Base-by-base conservation (phyloP, 2,888 invertebrate genomes). In the Volucella bombylans region DNA sequence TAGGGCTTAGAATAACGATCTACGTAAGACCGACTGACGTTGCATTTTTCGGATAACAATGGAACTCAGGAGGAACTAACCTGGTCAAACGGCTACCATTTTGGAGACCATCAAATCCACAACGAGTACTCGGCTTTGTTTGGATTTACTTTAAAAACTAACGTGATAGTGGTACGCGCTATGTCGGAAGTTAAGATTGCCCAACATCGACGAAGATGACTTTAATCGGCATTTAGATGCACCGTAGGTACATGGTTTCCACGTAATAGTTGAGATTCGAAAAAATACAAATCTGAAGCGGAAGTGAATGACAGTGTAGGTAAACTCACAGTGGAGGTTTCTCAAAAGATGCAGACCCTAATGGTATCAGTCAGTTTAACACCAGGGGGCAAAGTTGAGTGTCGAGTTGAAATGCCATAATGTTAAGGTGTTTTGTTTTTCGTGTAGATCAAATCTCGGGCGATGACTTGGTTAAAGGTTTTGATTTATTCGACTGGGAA, bases 311-410 rank as follows among this genome's bases (percentile, higher is more conserved):
- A 55, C n/a, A 31, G 38, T 31, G 31, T 31, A 6, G 31, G 31
- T 31, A 54, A 54, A 38, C n/a, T 31, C 12, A 31, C 0, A n/a
- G 11, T 1, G 31, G 8, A 15, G 15, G 41, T 14, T 11, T 54
- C 11, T 54, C 9, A 43, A 15, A 41, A 41, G n/a, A 43, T 14
- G 14, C 41, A 41, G 15, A 15, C 41, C 41, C 38, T 4, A 39
- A 38, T 38, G 55, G 45, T 12, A 57, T 9, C 61, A 61, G 61
- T 61, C 61, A 61, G 41, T 45, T 45, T 54, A 76, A 45, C 39
- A 61, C 54, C 61, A 54, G 61, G 61, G 67, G 59, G 54, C 76
- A 68, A 68, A 55, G 76, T 77, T 77, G 52, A 54, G 23, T 57
- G 65, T 45, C 61, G 52, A 11, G 47, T 62, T 54, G 39, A 23